Base-by-base conservation (phyloP, 2,888 invertebrate genomes). In the Odontocolon sp. region DNA sequence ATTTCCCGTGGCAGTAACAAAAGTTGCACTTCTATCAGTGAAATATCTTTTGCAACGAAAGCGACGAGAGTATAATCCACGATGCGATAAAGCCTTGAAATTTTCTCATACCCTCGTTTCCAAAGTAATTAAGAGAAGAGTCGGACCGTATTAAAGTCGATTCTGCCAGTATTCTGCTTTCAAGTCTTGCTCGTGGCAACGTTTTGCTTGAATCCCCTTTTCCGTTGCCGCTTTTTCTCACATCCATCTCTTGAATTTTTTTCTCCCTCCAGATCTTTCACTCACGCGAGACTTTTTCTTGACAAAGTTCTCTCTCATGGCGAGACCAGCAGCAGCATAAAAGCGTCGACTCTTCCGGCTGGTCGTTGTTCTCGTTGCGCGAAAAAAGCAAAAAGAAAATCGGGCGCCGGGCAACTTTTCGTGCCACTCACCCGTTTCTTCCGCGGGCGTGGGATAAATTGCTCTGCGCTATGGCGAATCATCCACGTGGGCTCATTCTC, bases 351-450 rank as follows among this genome's bases (percentile, higher is more conserved):
- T 11, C 23, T 40, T 16, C 59, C 28, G n/a, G 42, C 16, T 14
- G 1, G 18, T 42, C 59, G 59, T 61, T 31, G 28, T 31, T 18
- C 42, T 16, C 28, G 45, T 61, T 18, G 31, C n/a, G 28, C 2
- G 5, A n/a, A n/a, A 4, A 9, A 16, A 8, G 6, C 36, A 16
- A 38, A 28, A 67, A 54, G 26, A 74, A 75, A 78, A 68, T 78
- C 72, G 45, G 78, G 75, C 75, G 75, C 75, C 66, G 57, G 59
- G 50, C 68, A 76, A 78, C 68, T 78, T 78, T 76, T 78, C 64
- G 68, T 78, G 67, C 74, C 70, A 75, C 78, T 78, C 72, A 78
- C 59, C 69, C 78, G 61, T 64, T 75, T 72, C 64, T 54, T 75
- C 68, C 23, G 31, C 61, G 42, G 18, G 61, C 45, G 3, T 11